Percentiles rank a stretch among this genome's conserved stretches.
phyloP scores from a whole-genome alignment of 2,113 vertebrate genomes.

The Gobio gobio region DNA sequence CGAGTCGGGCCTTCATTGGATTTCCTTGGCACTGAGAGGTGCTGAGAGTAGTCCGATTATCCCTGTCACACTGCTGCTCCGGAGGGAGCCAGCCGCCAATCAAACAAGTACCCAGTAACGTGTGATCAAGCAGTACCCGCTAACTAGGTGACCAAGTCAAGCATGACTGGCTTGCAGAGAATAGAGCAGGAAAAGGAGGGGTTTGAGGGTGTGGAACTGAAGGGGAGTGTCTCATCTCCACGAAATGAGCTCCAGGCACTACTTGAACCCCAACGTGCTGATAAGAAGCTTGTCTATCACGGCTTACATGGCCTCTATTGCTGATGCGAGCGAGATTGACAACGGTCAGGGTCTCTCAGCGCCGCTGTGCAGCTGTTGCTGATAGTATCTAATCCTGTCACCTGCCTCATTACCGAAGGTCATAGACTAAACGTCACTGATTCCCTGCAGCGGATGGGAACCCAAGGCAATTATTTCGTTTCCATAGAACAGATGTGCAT shows the following conservation, averaged over 20 bases:
- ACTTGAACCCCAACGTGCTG: slow-evolving; percentile 60
- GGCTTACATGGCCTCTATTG: slow-evolving; percentile 19
- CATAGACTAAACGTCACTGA: slow-evolving; percentile 61
- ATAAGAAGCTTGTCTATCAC: slow-evolving; percentile 4
- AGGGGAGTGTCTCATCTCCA: slow-evolving; percentile 49
- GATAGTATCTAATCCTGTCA: slow-evolving; percentile 73
- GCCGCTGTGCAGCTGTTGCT: slow-evolving; percentile 63
- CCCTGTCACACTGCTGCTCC: slow-evolving; percentile 6
- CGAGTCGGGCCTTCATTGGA: not conserved
- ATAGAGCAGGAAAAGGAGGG: slow-evolving; percentile 25
- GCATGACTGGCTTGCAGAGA: slow-evolving; percentile 34
- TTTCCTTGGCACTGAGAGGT: slow-evolving; percentile 41
- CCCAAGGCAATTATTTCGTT: not conserved
- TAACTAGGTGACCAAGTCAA: slow-evolving; percentile 49
- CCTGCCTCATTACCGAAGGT: slow-evolving; percentile 73
- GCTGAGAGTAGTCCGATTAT: slow-evolving; percentile 40
- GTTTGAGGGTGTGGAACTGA: slow-evolving; percentile 14
- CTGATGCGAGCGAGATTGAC: slow-evolving; percentile 44
- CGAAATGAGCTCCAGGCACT: slow-evolving; percentile 44
- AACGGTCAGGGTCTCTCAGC: slow-evolving; percentile 57
- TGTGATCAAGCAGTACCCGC: slow-evolving; percentile 37
- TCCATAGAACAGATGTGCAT: not conserved
- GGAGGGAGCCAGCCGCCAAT: slow-evolving; percentile 30
- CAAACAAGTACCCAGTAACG: slow-evolving; percentile 24
- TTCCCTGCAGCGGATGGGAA: slow-evolving; percentile 50